Percentiles rank a stretch among this genome's conserved stretches.
Conservation (phyloP, 2,797 vertebrate genomes). For the Meriones psammophilus region DNA sequence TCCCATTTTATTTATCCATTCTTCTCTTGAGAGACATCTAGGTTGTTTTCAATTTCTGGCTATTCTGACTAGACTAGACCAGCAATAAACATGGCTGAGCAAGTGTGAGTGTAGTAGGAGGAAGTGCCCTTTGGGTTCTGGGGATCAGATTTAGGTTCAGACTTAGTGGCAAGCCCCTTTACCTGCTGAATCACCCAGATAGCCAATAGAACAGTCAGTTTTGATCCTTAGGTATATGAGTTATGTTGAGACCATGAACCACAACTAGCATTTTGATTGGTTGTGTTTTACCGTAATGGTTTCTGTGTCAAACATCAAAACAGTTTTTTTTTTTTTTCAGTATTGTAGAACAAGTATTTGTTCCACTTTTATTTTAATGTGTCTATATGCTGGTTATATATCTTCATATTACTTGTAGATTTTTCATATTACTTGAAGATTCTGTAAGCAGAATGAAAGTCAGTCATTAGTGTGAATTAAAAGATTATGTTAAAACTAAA, state of each 20-base stretch:
- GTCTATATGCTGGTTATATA: constrained; percentile 7
- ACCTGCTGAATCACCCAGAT: not conserved
- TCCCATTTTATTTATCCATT: not conserved
- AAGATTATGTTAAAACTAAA: constrained; percentile 1
- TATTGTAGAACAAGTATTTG: not conserved
- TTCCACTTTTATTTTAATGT: not conserved
- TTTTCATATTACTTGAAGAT: constrained; percentile 34
- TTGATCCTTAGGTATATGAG: not conserved
- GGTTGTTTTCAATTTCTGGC: not conserved
- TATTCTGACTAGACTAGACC: not conserved
- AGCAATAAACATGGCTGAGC: not conserved
- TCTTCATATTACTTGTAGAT: not conserved
- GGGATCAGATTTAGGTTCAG: not conserved
- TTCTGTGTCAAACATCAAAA: constrained; percentile 19
- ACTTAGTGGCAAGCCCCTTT: not conserved
- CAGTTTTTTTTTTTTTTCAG: not conserved
- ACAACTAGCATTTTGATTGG: not conserved
- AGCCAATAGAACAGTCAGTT: not conserved
- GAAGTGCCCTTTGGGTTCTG: not conserved
- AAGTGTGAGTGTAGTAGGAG: not conserved
- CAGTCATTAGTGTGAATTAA: not conserved
- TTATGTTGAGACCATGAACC: too few species aligned
- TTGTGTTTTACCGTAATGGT: not conserved
- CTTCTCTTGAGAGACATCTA: not conserved
- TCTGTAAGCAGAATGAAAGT: not conserved